Evolutionary conservation across 2,113 vertebrate species (phyloP), one percentile per base, ranked within the genome.

Genomic region (Zootoca vivipara): DNA sequence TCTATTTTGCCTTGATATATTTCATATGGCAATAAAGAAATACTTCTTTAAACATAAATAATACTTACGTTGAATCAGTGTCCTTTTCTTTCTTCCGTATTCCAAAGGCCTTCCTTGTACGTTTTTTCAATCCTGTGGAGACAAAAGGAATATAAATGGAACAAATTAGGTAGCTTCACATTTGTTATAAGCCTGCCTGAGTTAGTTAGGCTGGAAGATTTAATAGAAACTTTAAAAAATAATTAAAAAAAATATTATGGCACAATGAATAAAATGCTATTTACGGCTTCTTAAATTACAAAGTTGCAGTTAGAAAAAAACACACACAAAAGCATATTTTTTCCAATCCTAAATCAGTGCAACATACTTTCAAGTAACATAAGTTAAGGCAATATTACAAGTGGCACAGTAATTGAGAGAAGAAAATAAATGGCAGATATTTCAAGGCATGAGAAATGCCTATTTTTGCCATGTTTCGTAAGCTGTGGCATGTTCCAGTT

Each of bases 71-170:
- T 90, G 98, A 97, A 83, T 99, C 99, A 94, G 97, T 97, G 89
- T 99, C 98, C 97, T 98, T 99, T 91, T 99, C 99, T 98, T 98
- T 99, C 97, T 96, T 99, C 93, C 98, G 98, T 98, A 99, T 98
- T 85, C 98, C 98, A 96, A 99, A 98, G 87, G 98, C 99, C 96
- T 98, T 99, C 94, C 99, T 98, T 96, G 99, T 99, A 92, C 98
- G 98, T 91, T 99, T 99, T 97, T 99, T 99, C 98, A 99, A 35
- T 98, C 99, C 99, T 99, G 94, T n/a, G 69, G 78, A 83, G 58
- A 88, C 5, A 94, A 93, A 88, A 38, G 65, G 33, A 70, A 46
- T 40, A 86, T 38, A 16, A 7, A 65, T n/a, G 70, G 30, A 88
- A 42, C 69, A 78, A 52, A 40, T 83, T 16, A 69, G 62, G 5